A percentile compares a stretch with the other conserved stretches of the same genome.
Evolutionary conservation across 2,797 vertebrate species (phyloP).

Genomic region (Myiothlypis coronata): DNA sequence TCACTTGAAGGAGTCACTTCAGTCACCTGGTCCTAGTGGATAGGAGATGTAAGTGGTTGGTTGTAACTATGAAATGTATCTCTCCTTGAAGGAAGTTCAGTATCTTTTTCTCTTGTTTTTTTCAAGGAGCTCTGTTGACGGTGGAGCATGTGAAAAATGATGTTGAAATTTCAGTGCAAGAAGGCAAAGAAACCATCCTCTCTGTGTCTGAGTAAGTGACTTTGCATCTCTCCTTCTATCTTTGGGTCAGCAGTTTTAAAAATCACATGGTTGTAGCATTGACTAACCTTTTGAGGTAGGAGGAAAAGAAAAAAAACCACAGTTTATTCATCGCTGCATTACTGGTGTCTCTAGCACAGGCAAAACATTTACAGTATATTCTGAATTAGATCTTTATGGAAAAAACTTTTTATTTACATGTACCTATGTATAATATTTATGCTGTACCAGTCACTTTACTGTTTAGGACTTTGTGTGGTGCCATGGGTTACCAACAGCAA

Average conservation of each 20-base stretch:
- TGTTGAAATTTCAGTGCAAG: slow-evolving; percentile 84
- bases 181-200: slow-evolving; percentile 91
- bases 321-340: not conserved
- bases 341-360: not conserved
- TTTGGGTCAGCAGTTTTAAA: slow-evolving; percentile 46
- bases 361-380: not conserved
- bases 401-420: not conserved
- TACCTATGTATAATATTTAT: not conserved
- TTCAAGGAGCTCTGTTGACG: slow-evolving; percentile 85
- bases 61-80: not conserved
- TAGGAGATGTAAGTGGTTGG: not conserved
- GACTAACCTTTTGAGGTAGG: slow-evolving; percentile 2
- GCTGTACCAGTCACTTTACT: not conserved
- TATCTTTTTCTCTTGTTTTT: slow-evolving; percentile 19
- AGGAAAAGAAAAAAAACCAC: not conserved
- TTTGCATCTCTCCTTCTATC: slow-evolving; percentile 44
- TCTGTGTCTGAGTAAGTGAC: slow-evolving; percentile 89
- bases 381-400: not conserved
- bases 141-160: slow-evolving; percentile 88
- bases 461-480: not conserved
- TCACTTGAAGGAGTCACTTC: not conserved
- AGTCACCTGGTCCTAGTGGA: not conserved
- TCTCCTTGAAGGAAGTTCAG: not conserved
- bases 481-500: not conserved
- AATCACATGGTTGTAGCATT: slow-evolving; percentile 10